Evolutionary conservation across 2,888 invertebrate genomes (phyloP).

Genomic region (Catocala nupta): DNA sequence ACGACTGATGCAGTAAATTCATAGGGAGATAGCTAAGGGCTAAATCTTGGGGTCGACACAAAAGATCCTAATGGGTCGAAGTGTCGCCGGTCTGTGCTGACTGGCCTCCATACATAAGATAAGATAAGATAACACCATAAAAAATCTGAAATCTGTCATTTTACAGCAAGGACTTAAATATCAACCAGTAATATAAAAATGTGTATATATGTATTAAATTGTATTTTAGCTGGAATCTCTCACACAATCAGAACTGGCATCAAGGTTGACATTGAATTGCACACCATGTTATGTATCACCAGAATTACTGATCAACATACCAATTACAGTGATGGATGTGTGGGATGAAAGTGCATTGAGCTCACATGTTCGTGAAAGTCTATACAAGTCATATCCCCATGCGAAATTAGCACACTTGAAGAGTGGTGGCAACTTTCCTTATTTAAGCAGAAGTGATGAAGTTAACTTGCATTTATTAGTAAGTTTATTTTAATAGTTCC

Average conservation of each 20-base stretch:
- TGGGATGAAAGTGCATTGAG: constrained; percentile 96
- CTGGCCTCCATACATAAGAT: too few species aligned
- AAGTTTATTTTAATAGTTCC: constrained; percentile 49
- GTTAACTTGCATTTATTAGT: constrained; percentile 96
- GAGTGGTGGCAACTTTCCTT: constrained; percentile 96
- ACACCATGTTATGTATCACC: constrained; percentile 93
- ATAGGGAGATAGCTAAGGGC: too few species aligned
- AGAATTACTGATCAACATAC: constrained; percentile 89
- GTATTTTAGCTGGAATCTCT: constrained; percentile 91
- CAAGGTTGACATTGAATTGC: constrained; percentile 95
- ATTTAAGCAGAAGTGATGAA: constrained; percentile 95
- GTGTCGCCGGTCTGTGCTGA: too few species aligned
- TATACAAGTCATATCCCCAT: constrained; percentile 94
- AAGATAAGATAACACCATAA: too few species aligned
- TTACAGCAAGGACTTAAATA: too few species aligned
- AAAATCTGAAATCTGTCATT: too few species aligned
- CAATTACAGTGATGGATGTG: constrained; percentile 95
- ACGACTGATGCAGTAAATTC: too few species aligned
- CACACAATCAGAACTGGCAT: constrained; percentile 94
- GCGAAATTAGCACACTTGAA: constrained; percentile 96
- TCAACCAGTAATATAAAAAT: too few species aligned
- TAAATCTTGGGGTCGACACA: too few species aligned
- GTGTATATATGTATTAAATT: neutral
- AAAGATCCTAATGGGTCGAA: too few species aligned
- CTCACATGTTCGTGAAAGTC: constrained; percentile 91